Evolutionary conservation across 1,140 invertebrate genomes (phyloP), one percentile per base, ranked within the genome.

Genomic region (Linepithema humile): DNA sequence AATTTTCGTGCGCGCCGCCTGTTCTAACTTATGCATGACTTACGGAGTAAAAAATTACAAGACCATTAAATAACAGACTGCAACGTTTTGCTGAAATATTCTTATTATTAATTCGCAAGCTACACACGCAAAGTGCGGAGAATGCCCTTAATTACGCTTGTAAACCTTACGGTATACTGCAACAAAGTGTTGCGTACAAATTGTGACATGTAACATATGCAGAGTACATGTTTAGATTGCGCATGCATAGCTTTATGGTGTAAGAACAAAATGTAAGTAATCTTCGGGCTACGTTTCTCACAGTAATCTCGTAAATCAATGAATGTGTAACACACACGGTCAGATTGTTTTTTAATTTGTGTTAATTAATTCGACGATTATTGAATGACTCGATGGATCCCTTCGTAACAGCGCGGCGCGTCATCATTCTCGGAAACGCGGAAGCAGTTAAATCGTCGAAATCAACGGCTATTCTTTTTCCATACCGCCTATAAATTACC

Each of bases 341-440:
- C 15, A 20, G 35, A 20, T 70, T 43, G 55, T 35, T 26, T 45
- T n/a, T n/a, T n/a, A 35, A 32, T 57, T 10, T 15, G n/a, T 23
- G 9, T 32, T 6, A 45, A 50, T 40, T 29, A 82, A 38, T 43
- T 20, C 23, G n/a, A n/a, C 26, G 32, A 73, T 82, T 59, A 82
- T 60, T 20, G 32, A 73, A n/a, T 59, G 38, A 82, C 38, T 72
- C 38, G n/a, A 74, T 64, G 67, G 73, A 67, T 50, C 38, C 53
- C 50, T 60, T 62, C 17, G 50, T 43, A 82, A 59, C 60, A 62
- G 6, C 29, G 35, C 38, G n/a, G 29, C 15, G n/a, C 55, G 69
- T 82, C 70, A 82, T 82, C 78, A n/a, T 82, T 74, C 67, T 57
- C 20, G 20, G 32, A 82, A 82, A 20, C 29, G 55, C 67, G 57